These are phyloP conservation scores for Coelopa frigida DNA, from an alignment of 1,140 invertebrate genomes.

Conservation along the genomic window DNA sequence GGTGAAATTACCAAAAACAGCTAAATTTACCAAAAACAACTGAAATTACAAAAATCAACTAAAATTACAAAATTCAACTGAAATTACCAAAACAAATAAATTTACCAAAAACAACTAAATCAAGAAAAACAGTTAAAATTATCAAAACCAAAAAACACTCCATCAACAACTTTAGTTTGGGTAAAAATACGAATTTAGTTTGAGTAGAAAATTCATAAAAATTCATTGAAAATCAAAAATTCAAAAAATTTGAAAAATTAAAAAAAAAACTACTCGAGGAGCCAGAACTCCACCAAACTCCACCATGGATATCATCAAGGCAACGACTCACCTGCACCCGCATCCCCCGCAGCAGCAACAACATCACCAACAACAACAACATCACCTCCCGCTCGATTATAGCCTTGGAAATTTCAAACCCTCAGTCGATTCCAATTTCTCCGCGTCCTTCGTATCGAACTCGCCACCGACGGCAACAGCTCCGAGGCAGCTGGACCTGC, in stretches of 20 bases:
- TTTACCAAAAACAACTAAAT: not conserved
- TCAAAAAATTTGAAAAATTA: slow-evolving; percentile 2
- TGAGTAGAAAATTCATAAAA: not conserved
- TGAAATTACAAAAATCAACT: too few species aligned
- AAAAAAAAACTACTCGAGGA: not conserved
- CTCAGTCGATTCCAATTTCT: slow-evolving; percentile 36
- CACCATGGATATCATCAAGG: slow-evolving; percentile 36
- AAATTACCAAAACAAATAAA: not conserved
- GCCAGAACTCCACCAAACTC: not conserved
- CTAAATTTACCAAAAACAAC: too few species aligned
- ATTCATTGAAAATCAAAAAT: slow-evolving; percentile 8
- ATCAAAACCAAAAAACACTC: not conserved
- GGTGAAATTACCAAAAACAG: too few species aligned
- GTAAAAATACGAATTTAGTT: too few species aligned
- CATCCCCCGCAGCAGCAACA: slow-evolving; percentile 5
- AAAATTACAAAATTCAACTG: not conserved
- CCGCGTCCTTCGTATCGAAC: slow-evolving; percentile 31
- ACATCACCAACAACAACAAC: slow-evolving; percentile 21
- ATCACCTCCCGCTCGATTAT: slow-evolving; percentile 39
- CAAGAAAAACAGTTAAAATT: not conserved
- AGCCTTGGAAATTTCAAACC: slow-evolving; percentile 41
- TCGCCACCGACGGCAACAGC: slow-evolving; percentile 18
- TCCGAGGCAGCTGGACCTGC: slow-evolving; percentile 28
- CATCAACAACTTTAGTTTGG: not conserved
- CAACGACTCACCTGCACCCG: slow-evolving; percentile 27